Conservation (phyloP, 2,113 vertebrate species). For the Cephalopholis sonnerati region DNA sequence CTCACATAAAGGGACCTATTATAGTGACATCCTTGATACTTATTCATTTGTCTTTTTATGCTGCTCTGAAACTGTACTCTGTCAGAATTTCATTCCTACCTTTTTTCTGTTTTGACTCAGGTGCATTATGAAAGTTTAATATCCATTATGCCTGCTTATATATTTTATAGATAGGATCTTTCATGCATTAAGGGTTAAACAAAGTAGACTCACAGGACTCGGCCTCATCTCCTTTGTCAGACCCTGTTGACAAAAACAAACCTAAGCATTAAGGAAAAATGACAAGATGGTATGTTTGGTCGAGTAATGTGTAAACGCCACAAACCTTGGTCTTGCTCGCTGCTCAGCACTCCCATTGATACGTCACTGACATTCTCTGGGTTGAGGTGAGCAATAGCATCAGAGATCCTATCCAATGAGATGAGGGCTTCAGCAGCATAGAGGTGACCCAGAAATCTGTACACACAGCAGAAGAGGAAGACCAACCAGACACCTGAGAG, state of each 20-base stretch:
- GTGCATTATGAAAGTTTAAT: not conserved
- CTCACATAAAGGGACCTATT: too few species aligned
- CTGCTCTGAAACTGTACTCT: not conserved
- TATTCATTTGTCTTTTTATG: not conserved
- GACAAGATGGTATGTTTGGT: rapidly evolving
- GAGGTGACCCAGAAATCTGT: conserved; percentile 96
- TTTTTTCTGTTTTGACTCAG: not conserved
- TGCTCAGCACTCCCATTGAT: conserved; percentile 92
- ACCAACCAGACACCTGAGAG: not conserved
- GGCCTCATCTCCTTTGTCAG: conserved; percentile 96
- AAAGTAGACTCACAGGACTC: conserved; percentile 91
- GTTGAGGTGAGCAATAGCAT: conserved; percentile 97
- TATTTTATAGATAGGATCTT: not conserved
- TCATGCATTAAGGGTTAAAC: not conserved
- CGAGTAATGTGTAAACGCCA: not conserved
- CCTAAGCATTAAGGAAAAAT: not conserved
- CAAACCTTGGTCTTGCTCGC: conserved; percentile 97
- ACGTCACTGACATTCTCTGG: conserved; percentile 98
- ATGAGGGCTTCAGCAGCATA: conserved; percentile 99
- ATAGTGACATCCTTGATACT: not conserved
- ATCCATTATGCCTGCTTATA: not conserved
- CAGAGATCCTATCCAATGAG: conserved; percentile 98
- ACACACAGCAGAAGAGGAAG: conserved; percentile 37
- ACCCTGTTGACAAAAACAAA: conserved; percentile 82
- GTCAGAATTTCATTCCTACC: too few species aligned